A percentile compares a stretch with the other conserved stretches of the same genome.
phyloP scores from a whole-genome alignment of 2,888 invertebrate genomes.

The Ceraclea dissimilis region DNA sequence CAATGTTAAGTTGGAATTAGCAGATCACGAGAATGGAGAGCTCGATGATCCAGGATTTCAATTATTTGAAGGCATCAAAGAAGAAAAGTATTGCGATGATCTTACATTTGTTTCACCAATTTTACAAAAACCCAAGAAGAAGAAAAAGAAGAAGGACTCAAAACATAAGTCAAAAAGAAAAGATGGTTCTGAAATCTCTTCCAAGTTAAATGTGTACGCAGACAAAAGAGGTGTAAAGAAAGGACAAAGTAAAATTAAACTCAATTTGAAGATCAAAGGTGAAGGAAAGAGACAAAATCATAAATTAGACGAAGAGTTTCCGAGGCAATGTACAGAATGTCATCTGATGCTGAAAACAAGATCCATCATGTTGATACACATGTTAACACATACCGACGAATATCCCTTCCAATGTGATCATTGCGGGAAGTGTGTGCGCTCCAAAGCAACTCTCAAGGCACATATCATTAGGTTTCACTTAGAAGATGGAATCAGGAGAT shows the following conservation, averaged over 20 bases:
- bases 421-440: conserved; percentile 25
- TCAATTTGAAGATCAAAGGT: too few species aligned
- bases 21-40: background rate
- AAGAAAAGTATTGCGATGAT: background rate
- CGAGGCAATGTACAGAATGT: conserved; percentile 13
- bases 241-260: too few species aligned
- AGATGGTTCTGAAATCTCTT: too few species aligned
- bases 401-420: conserved; percentile 25
- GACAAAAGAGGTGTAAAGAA: too few species aligned
- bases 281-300: background rate
- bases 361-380: conserved; percentile 20
- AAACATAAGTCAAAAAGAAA: background rate
- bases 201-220: too few species aligned
- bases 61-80: background rate
- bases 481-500: background rate
- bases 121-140: too few species aligned
- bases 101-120: background rate
- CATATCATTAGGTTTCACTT: conserved; percentile 19
- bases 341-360: conserved; percentile 3
- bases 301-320: background rate
- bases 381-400: conserved; percentile 25
- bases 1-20: background rate
- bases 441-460: conserved; percentile 22
- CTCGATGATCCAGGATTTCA: background rate
- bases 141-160: background rate